Evolutionary conservation across 2,888 invertebrate species (phyloP).

Genomic region (Rhamphomyia laevipes): DNA sequence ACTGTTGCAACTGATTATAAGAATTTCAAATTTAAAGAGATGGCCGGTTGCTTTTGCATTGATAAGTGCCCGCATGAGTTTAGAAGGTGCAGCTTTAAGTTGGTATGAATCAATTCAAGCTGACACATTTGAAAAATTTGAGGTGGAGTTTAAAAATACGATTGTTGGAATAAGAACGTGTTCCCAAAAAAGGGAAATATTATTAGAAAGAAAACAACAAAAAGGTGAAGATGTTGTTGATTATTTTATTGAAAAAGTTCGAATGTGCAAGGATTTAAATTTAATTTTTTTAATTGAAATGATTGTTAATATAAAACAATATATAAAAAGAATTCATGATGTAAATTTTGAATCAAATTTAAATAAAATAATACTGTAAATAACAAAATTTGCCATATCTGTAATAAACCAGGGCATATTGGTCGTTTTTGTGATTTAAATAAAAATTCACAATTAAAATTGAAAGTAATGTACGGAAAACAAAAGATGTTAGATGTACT

Average conservation of each 20-base stretch:
- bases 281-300: constrained; percentile 3
- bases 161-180: background rate
- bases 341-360: background rate
- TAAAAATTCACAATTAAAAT: too few relatives aligned
- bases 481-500: background rate
- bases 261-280: constrained; percentile 5
- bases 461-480: too few relatives aligned
- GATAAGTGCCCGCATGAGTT: background rate
- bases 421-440: constrained; percentile 5
- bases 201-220: constrained; percentile 1
- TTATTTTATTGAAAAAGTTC: constrained; percentile 6
- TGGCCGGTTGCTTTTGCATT: constrained; percentile 5
- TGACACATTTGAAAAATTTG: constrained; percentile 1
- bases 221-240: constrained; percentile 4
- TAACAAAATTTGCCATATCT: constrained; percentile 2
- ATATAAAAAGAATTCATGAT: constrained; percentile 1
- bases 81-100: constrained; percentile 2
- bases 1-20: constrained; percentile 7
- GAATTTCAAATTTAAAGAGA: constrained; percentile 8
- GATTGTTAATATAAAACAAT: constrained; percentile 4
- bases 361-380: background rate
- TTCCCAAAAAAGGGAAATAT: constrained; percentile 1
- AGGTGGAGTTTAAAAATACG: constrained; percentile 2
- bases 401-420: constrained; percentile 5
- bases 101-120: constrained; percentile 5